Base-by-base conservation (phyloP, 2,888 invertebrate species). In the Hybos culiciformis region DNA sequence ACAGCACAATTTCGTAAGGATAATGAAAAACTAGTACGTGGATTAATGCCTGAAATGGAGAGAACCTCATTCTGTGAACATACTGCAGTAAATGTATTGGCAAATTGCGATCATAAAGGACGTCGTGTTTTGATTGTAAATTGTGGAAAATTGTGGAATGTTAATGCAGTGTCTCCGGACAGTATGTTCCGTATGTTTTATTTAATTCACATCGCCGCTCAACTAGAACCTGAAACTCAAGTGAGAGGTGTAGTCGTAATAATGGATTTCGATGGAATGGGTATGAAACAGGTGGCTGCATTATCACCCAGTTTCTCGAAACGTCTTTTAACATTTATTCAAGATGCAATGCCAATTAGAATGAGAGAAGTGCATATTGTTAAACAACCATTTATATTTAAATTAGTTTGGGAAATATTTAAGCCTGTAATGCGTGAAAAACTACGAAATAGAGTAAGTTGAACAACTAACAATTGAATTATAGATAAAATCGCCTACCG, bases 291-390 rank as follows among this genome's bases (percentile, higher is more conserved):
- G 73, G 73, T 76, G 15, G 66, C 61, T 44, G 79, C 77, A 0
- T 62, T 87, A 39, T 73, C 78, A 1, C 84, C 84, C 1, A 65
- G 77, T 8, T 87, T 85, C 66, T 82, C 83, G 39, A 77, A 78
- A 69, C 75, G 79, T 39, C 72, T 87, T 40, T 71, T 87, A 47
- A 75, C 75, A 9, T 88, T 87, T 66, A 86, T 88, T 52, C 87
- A 88, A 66, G 84, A 87, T 45, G 86, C 87, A 0, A 83, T 87
- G 84, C 86, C 87, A 3, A 63, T 86, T 40, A 73, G 87, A 42
- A 69, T 87, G 53, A 87, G 85, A 63, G 85, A 86, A 66, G 80
- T 87, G 9, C 87, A 88, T 66, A 80, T 87, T 58, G 83, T 88
- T 3, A 85, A 85, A 57, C 80, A 88, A 57, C 86, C 88, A 1